Conservation (phyloP, 2,888 invertebrate genomes). For the Trachelus tabidus region DNA sequence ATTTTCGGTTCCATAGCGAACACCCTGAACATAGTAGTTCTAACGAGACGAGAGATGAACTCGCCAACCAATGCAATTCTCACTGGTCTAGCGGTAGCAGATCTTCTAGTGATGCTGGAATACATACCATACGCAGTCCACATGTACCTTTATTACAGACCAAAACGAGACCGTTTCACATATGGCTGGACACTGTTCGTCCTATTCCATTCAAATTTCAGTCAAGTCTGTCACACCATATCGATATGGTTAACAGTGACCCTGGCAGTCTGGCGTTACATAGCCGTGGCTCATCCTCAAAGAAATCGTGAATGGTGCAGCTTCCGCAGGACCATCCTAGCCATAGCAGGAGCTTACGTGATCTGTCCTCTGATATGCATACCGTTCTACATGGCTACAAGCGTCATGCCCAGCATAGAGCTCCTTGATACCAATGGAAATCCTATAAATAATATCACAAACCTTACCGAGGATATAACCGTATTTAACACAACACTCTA, state of each 20-base stretch:
- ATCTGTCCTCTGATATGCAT: conserved; percentile 86
- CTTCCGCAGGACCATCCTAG: conserved; percentile 79
- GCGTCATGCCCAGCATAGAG: conserved; percentile 70
- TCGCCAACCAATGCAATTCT: conserved; percentile 93
- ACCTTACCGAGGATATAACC: conserved; percentile 38
- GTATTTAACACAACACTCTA: conserved; percentile 76
- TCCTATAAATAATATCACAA: conserved; percentile 67
- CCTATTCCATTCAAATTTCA: conserved; percentile 91
- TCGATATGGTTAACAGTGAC: conserved; percentile 94
- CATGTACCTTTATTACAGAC: conserved; percentile 74
- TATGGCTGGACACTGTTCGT: conserved; percentile 87
- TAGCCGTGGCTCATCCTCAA: conserved; percentile 86
- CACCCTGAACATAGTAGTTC: conserved; percentile 89
- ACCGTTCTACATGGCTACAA: conserved; percentile 84
- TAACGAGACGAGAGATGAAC: conserved; percentile 89
- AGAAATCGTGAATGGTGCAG: conserved; percentile 86
- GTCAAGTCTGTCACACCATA: conserved; percentile 89
- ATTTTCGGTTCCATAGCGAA: conserved; percentile 91
- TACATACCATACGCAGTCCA: conserved; percentile 92
- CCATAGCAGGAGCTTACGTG: conserved; percentile 83
- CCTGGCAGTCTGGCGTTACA: conserved; percentile 92
- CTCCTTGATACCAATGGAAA: conserved; percentile 65
- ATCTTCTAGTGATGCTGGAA: conserved; percentile 93
- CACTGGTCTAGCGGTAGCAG: conserved; percentile 90
- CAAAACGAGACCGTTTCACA: conserved; percentile 69